phyloP scores from a whole-genome alignment of 2,888 invertebrate genomes.

The Odontocerum albicorne region DNA sequence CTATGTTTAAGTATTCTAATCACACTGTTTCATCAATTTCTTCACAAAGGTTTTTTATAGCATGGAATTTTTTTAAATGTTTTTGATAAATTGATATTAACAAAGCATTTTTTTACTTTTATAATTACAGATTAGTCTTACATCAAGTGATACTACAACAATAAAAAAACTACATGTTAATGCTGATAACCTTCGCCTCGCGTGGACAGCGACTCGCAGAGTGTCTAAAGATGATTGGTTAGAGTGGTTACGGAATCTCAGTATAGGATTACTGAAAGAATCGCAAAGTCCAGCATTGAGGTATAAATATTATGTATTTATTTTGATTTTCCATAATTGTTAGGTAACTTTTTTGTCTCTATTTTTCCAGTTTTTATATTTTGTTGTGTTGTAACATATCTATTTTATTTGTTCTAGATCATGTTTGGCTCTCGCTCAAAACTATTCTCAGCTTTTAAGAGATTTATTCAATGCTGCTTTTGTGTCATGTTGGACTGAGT shows the following conservation, averaged over 20 bases:
- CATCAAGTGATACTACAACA: slow-evolving; percentile 68
- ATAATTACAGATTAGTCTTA: slow-evolving; percentile 42
- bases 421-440: slow-evolving; percentile 89
- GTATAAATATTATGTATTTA: slow-evolving; percentile 37
- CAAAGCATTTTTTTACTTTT: too few relatives aligned
- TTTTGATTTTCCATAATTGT: too few relatives aligned
- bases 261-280: slow-evolving; percentile 91
- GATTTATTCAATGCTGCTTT: slow-evolving; percentile 99
- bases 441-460: slow-evolving; percentile 91
- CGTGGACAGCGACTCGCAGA: slow-evolving; percentile 89
- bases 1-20: too few relatives aligned
- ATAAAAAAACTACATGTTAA: slow-evolving; percentile 83
- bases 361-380: too few relatives aligned
- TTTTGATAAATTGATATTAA: too few relatives aligned
- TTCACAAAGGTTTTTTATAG: too few relatives aligned
- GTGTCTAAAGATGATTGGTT: slow-evolving; percentile 99
- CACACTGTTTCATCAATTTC: too few relatives aligned
- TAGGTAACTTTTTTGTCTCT: too few relatives aligned
- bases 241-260: slow-evolving; percentile 92
- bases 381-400: too few relatives aligned
- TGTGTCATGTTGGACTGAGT: slow-evolving; percentile 98
- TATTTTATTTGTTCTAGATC: slow-evolving; percentile 58
- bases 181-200: slow-evolving; percentile 80
- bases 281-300: slow-evolving; percentile 92
- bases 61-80: too few relatives aligned